Conservation (phyloP, 1,140 invertebrate genomes). For the Dendrolimus punctatus region DNA sequence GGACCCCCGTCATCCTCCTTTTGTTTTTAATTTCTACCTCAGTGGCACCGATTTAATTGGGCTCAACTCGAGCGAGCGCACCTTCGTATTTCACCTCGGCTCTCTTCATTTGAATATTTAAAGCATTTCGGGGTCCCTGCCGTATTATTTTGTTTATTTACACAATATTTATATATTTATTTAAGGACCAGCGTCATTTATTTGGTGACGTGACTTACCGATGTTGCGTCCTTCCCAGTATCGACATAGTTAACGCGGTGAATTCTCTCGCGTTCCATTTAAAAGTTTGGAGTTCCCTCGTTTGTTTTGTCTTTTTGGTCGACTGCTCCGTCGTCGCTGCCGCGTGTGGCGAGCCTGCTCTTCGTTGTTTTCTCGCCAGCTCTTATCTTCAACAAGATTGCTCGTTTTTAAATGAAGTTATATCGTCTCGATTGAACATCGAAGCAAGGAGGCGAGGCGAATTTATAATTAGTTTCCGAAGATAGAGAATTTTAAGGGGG, state of each 20-base stretch:
- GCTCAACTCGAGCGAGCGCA: constrained; percentile 63
- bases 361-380: constrained; percentile 69
- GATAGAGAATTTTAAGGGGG: constrained; percentile 66
- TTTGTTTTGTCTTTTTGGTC: constrained; percentile 52
- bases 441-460: constrained; percentile 59
- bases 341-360: constrained; percentile 59
- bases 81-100: constrained; percentile 69
- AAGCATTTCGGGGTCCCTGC: constrained; percentile 61
- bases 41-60: constrained; percentile 71
- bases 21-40: constrained; percentile 72
- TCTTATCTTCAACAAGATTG: constrained; percentile 68
- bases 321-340: constrained; percentile 40
- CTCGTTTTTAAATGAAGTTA: constrained; percentile 71
- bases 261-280: constrained; percentile 66
- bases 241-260: constrained; percentile 66
- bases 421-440: constrained; percentile 66
- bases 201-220: constrained; percentile 69
- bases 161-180: constrained; percentile 69
- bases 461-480: constrained; percentile 72
- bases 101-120: constrained; percentile 71
- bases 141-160: constrained; percentile 67
- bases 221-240: constrained; percentile 68
- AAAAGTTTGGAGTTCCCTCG: constrained; percentile 56
- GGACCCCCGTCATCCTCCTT: constrained; percentile 64
- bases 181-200: constrained; percentile 57